Evolutionary conservation across 1,140 invertebrate species (phyloP), one percentile per base, ranked within the genome.

Genomic region (Helicoverpa armigera): DNA sequence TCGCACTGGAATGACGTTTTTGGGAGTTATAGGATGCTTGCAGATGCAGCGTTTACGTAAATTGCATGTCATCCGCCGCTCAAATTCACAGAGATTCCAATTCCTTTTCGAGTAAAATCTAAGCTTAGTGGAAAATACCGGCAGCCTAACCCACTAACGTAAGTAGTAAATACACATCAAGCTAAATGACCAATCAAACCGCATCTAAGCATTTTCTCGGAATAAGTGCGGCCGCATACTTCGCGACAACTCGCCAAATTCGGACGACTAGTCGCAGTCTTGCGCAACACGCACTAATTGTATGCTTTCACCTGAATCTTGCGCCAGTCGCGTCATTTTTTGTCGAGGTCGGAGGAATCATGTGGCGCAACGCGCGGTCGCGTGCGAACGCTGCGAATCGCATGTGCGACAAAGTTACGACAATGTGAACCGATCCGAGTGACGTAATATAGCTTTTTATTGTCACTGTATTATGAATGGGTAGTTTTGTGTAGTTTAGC

Each of bases 261-360:
- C 65, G 82, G 78, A 73, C 23, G 60, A 29, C 51, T 67, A 70
- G 51, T 43, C 58, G 56, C 63, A 61, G 67, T 51, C 72, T 83
- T 81, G 61, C 79, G 75, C 70, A 73, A 83, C 61, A 78, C 74
- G 75, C 69, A 75, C 82, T 83, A 83, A 83, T 83, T 83, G 82
- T 76, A 35, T 76, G 75, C 82, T 83, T 83, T 83, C 82, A 83
- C 82, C 61, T 54, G 74, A 10, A 83, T 83, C 74, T 83, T 83
- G 58, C 82, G 78, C 70, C 78, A 83, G 61, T 23, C 48, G 56
- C 81, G 72, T 80, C 69, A 83, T 83, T 83, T 83, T 81, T 80
- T 79, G 43, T 72, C 70, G 79, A 83, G 75, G 79, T 75, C 82
- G 69, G 53, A 43, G 43, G 53, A 48, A 78, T 77, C 74, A 16